Conservation (phyloP, 2,113 vertebrate species). For the Aramus guarauna region DNA sequence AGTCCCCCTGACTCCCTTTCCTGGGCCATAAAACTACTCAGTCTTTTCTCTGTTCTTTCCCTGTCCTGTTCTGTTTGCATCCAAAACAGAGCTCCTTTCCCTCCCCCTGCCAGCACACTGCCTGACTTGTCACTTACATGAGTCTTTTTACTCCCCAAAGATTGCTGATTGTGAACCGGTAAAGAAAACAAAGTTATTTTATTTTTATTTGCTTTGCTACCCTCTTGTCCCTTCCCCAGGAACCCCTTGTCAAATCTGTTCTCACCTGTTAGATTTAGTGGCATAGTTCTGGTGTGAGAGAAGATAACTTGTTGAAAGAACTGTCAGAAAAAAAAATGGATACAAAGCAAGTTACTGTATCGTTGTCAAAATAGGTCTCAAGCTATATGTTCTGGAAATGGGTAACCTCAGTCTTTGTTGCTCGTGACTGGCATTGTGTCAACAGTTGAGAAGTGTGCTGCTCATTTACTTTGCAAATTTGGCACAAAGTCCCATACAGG, state of each 20-base stretch:
- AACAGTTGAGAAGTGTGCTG: neutral
- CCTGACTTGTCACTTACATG: neutral
- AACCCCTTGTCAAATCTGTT: neutral
- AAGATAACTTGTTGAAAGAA: neutral
- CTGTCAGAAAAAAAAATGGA: neutral
- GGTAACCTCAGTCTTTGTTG: neutral
- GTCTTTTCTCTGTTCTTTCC: neutral
- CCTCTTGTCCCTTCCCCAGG: neutral
- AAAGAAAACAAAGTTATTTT: neutral
- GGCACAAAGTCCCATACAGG: neutral
- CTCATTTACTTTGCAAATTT: neutral
- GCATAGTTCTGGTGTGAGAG: neutral
- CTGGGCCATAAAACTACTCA: neutral
- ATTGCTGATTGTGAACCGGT: neutral
- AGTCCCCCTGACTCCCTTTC: neutral
- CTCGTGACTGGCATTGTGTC: neutral
- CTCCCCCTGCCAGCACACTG: neutral
- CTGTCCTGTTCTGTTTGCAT: neutral
- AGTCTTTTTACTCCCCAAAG: neutral
- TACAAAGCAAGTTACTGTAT: neutral
- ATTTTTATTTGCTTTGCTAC: neutral
- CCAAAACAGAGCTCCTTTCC: neutral
- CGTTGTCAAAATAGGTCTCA: neutral
- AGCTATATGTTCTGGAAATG: rapidly evolving
- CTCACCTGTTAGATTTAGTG: neutral